Percentiles rank a stretch among this genome's conserved stretches.
These are phyloP conservation scores for Echinops telfairi DNA, from an alignment of 2,113 vertebrate species.

Conservation along the genomic window DNA sequence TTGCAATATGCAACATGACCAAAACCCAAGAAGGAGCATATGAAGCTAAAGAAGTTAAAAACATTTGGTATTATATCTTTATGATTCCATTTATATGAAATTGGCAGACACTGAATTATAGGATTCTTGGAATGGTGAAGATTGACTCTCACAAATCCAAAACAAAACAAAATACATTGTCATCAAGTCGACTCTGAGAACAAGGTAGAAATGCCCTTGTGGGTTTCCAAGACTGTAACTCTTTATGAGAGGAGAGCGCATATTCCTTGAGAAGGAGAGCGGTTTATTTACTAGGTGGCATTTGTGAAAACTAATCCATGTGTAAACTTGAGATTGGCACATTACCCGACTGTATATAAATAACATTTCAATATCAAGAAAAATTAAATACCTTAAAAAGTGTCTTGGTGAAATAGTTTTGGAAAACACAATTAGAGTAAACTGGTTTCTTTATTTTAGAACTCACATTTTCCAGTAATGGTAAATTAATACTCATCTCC, in stretches of 20 bases:
- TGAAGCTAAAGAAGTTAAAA: neutral
- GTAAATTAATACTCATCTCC: neutral
- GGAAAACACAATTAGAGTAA: constrained; percentile 15
- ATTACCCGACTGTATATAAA: neutral
- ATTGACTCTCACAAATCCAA: neutral
- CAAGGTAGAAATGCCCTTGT: no score
- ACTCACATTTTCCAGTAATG: neutral
- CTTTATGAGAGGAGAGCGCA: neutral
- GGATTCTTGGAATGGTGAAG: neutral
- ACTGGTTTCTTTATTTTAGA: neutral
- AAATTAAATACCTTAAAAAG: neutral
- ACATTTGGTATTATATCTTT: neutral
- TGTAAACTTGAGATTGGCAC: neutral
- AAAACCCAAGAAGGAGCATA: no score
- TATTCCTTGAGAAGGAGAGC: neutral
- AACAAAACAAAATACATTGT: no score
- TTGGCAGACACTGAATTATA: neutral
- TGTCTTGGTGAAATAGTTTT: neutral
- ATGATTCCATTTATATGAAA: constrained; percentile 14
- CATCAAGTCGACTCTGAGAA: no score
- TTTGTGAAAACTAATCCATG: constrained; percentile 21
- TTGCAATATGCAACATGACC: no score
- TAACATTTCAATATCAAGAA: neutral
- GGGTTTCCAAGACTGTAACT: no score
- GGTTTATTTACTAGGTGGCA: neutral